phyloP scores from a whole-genome alignment of 2,797 vertebrate genomes.

The Poecilia wingei region DNA sequence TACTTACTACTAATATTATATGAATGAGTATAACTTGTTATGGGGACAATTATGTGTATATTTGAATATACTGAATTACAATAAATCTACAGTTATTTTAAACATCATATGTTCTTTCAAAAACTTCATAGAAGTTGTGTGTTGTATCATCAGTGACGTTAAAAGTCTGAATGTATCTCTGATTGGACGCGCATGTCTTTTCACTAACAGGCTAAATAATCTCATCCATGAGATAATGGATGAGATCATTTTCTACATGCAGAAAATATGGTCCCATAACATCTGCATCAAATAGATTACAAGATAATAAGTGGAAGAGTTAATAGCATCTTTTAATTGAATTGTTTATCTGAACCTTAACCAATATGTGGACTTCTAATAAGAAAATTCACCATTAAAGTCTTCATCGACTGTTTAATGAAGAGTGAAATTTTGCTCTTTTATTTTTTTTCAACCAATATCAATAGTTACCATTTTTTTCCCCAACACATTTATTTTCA shows the following conservation, averaged over 20 bases:
- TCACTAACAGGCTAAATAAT: neutral
- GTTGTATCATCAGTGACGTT: neutral
- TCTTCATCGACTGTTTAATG: neutral
- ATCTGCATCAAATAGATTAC: neutral
- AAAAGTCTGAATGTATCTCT: neutral
- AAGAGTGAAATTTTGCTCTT: neutral
- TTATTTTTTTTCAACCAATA: constrained; percentile 16
- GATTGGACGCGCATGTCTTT: neutral
- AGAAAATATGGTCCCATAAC: neutral
- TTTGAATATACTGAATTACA: neutral
- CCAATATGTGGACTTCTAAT: neutral
- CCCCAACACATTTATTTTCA: constrained; percentile 29
- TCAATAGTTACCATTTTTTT: constrained; percentile 5
- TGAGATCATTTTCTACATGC: neutral
- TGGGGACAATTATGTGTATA: neutral
- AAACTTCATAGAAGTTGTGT: neutral
- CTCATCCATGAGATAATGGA: neutral
- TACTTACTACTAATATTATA: neutral
- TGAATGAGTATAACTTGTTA: neutral
- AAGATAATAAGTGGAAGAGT: neutral
- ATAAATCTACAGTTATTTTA: neutral
- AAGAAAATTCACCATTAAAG: neutral
- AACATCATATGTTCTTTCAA: neutral
- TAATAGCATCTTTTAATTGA: neutral
- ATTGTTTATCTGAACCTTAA: neutral